Percentiles rank a stretch among this genome's conserved stretches.
phyloP scores from a whole-genome alignment of 2,113 vertebrate species.

The Candoia aspera region DNA sequence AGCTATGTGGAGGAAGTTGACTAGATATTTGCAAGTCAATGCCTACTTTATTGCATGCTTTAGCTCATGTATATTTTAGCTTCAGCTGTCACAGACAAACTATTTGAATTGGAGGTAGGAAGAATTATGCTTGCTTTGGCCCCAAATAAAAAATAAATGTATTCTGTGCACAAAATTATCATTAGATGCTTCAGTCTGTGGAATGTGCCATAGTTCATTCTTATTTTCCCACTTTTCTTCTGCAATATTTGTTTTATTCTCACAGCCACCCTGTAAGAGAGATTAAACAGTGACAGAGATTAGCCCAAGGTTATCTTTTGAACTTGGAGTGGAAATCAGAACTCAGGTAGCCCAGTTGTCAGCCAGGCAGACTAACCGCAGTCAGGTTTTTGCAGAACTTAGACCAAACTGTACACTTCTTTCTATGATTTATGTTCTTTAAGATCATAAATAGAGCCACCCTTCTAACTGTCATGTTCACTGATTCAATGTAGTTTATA shows the following conservation, averaged over 20 bases:
- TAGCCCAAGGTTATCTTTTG: background rate
- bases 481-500: too few species aligned
- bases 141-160: slow-evolving; percentile 24
- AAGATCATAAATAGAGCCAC: background rate
- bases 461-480: background rate
- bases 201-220: background rate
- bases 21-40: slow-evolving; percentile 41
- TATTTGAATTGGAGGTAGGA: slow-evolving; percentile 18
- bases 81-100: slow-evolving; percentile 3
- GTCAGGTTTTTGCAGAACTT: background rate
- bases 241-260: background rate
- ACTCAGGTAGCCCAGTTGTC: background rate
- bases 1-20: slow-evolving; percentile 33
- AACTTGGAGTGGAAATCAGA: background rate
- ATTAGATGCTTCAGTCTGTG: too few species aligned
- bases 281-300: background rate
- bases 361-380: background rate
- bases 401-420: background rate
- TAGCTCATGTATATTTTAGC: background rate
- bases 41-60: slow-evolving; percentile 4
- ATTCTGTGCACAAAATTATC: background rate
- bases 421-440: background rate
- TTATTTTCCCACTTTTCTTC: background rate
- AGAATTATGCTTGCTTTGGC: slow-evolving; percentile 28
- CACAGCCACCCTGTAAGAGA: background rate